Conservation (phyloP, 2,113 vertebrate species). For the Passerina amoena region DNA sequence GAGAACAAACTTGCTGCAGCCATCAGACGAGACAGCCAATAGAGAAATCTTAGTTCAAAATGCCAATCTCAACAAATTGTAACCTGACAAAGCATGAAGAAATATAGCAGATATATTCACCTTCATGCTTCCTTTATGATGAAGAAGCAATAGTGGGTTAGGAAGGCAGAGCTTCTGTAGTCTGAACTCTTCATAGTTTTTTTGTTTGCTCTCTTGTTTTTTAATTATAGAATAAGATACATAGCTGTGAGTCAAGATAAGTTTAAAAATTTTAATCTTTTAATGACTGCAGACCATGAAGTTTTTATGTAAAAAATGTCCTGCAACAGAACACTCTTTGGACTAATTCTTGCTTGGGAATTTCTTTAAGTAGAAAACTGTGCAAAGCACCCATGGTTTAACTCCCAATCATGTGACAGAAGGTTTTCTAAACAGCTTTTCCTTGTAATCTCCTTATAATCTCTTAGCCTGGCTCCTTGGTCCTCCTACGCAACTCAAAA, state of each 20-base stretch:
- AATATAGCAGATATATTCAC: not conserved
- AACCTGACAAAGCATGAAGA: not conserved
- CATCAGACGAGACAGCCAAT: not conserved
- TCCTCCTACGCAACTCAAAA: not conserved
- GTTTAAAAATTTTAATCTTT: not conserved
- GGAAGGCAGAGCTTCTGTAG: not conserved
- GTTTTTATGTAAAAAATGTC: not conserved
- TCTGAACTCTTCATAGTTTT: not conserved
- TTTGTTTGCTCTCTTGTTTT: not conserved
- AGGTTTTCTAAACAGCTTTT: slow-evolving; percentile 33
- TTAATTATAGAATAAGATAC: not conserved
- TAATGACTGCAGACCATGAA: not conserved
- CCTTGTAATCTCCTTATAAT: not conserved
- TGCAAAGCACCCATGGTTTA: not conserved
- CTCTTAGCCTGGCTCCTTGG: not conserved
- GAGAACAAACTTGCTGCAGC: not conserved
- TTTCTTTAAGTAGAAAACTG: not conserved
- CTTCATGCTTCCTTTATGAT: not conserved
- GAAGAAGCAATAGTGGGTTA: not conserved
- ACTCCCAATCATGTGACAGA: not conserved
- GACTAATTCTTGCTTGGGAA: not conserved
- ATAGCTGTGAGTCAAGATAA: not conserved
- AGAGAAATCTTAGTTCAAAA: not conserved
- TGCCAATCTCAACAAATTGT: not conserved
- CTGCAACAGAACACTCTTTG: not conserved